Conservation (phyloP, 2,113 vertebrate species). For the Catharus fuscescens region DNA sequence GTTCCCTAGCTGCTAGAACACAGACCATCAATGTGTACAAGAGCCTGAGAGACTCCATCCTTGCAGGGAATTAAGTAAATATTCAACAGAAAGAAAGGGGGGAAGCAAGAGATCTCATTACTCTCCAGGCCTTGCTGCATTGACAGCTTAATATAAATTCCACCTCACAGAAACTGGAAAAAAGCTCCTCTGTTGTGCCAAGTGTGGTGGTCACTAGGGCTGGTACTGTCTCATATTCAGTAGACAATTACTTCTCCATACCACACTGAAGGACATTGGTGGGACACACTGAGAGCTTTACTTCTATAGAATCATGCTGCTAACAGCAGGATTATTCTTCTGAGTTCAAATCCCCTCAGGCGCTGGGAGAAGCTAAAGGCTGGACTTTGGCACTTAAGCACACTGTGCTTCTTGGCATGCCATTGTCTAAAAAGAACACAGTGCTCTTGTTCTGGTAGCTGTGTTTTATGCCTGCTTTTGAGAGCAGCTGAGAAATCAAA, state of each 20-base stretch:
- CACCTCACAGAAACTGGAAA: neutral
- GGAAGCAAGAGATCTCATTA: accelerated
- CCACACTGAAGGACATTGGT: accelerated
- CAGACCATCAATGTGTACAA: accelerated
- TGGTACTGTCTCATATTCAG: neutral
- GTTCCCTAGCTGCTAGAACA: neutral
- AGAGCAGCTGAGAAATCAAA: neutral
- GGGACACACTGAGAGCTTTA: neutral
- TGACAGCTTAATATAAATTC: neutral
- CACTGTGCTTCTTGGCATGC: neutral
- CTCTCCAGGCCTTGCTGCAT: neutral
- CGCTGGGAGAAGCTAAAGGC: accelerated
- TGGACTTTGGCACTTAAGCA: neutral
- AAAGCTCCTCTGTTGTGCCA: neutral
- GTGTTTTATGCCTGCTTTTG: neutral
- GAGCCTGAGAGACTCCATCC: accelerated
- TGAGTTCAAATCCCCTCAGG: neutral
- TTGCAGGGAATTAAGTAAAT: neutral
- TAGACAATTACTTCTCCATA: neutral
- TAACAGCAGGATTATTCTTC: neutral
- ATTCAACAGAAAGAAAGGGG: neutral
- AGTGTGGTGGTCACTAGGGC: neutral
- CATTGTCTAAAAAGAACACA: neutral
- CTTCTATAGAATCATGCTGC: neutral
- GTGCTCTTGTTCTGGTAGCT: neutral